Base-by-base conservation (phyloP, 2,797 vertebrate species). In the Tympanoctomys barrerae region DNA sequence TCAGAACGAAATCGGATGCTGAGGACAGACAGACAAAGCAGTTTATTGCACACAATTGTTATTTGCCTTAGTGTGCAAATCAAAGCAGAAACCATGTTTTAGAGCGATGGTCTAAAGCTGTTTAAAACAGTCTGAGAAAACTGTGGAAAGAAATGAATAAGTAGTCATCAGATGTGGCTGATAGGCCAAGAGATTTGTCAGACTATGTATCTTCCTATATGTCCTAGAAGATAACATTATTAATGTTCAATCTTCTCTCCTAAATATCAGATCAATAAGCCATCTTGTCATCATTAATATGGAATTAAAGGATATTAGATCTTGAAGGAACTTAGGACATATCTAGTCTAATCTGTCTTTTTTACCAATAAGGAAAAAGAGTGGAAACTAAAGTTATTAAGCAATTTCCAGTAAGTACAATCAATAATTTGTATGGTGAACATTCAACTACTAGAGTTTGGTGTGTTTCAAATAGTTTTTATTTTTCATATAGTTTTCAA, bases 341-440 rank as follows among this genome's bases (percentile, higher is more conserved):
- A 85, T 64, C 4, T 91, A 4, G 39, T 54, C 26, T 62, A 82
- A 46, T 87, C 54, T 10, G 1, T 10, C 86, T 7, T 79, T 92
- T 93, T 89, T 77, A 90, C 4, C 5, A 11, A 59, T 61, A 75
- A 93, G 21, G 14, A 84, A 57, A 0, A 5, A 78, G 4, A 0
- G 81, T 91, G 28, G 71, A 84, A 89, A 87, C 7, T 19, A 87
- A 94, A 92, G 19, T 86, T 89, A 79, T 33, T 95, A 57, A 93
- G 26, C 5, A 7, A 85, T 42, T 71, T 97, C 36, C 21, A 49
- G 7, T 88, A 85, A 90, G 82, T 87, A 52, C 1, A 68, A 4
- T 89, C 88, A 91, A 93, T 90, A 57, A 88, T 5, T 70, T 6
- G 0, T 49, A 73, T 7, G 81, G 28, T 7, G 7, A 93, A 93